Evolutionary conservation across 2,888 invertebrate species (phyloP).

Genomic region (Parnassius apollo): DNA sequence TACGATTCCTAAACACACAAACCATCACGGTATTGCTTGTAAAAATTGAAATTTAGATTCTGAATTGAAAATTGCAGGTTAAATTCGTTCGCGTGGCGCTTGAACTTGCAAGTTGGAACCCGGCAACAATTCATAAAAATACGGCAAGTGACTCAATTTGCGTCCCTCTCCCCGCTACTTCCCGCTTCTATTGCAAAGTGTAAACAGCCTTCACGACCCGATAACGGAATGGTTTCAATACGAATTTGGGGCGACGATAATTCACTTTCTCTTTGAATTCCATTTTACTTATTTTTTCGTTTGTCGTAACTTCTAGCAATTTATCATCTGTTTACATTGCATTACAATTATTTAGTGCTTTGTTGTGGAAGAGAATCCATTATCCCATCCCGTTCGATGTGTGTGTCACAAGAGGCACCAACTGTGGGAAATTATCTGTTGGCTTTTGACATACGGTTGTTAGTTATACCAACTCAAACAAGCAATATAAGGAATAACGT

Average conservation of each 20-base stretch:
- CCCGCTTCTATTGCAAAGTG: constrained; percentile 36
- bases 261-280: constrained; percentile 43
- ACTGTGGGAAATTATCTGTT: too few species aligned
- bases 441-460: too few species aligned
- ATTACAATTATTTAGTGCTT: too few species aligned
- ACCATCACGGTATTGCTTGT: background rate
- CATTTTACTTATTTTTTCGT: background rate
- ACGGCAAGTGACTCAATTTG: constrained; percentile 43
- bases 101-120: constrained; percentile 36
- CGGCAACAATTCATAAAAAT: constrained; percentile 52
- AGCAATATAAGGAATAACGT: too few species aligned
- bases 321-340: too few species aligned
- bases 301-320: too few species aligned
- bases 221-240: constrained; percentile 47
- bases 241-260: constrained; percentile 37
- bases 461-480: too few species aligned
- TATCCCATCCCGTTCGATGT: too few species aligned
- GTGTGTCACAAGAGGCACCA: too few species aligned
- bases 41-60: constrained; percentile 47
- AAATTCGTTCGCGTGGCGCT: constrained; percentile 38
- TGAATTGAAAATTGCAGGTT: constrained; percentile 40
- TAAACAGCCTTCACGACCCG: constrained; percentile 48
- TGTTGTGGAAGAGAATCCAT: too few species aligned
- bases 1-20: too few species aligned
- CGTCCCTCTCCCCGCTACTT: constrained; percentile 28